These are phyloP conservation scores for Anas bahamensis DNA, from an alignment of 2,797 vertebrate genomes.

Conservation along the genomic window DNA sequence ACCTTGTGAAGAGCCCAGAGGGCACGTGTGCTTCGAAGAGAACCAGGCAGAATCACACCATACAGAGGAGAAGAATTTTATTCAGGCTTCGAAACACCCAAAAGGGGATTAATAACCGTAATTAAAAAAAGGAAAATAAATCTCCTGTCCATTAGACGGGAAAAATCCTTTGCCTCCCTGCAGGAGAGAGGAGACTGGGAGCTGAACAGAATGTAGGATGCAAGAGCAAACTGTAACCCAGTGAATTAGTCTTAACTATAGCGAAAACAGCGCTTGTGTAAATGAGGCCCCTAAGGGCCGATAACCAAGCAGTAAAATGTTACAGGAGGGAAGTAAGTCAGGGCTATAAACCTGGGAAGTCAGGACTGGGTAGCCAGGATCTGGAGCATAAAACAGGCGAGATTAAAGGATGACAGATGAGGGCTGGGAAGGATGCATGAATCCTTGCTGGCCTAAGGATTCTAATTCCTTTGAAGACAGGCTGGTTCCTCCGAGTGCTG, in stretches of 20 bases:
- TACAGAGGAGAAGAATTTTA: background rate
- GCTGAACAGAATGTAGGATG: background rate
- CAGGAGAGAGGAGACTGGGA: background rate
- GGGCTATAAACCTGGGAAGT: conserved; percentile 60
- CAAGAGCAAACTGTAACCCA: conserved; percentile 44
- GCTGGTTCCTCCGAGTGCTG: background rate
- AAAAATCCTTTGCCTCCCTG: background rate
- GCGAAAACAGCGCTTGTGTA: conserved; percentile 67
- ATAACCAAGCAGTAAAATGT: conserved; percentile 67
- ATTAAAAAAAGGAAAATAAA: background rate
- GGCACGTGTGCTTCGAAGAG: background rate
- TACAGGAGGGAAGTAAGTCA: conserved; percentile 67
- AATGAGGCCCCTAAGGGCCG: conserved; percentile 67
- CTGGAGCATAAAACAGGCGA: conserved; percentile 36
- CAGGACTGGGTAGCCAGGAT: conserved; percentile 44
- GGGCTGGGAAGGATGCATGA: conserved; percentile 11
- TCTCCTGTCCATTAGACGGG: background rate
- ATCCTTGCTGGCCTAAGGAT: background rate
- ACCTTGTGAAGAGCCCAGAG: background rate
- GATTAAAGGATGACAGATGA: conserved; percentile 51
- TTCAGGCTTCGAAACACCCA: background rate
- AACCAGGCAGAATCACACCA: background rate
- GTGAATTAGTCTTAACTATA: conserved; percentile 72
- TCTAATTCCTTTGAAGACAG: background rate
- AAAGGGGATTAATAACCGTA: background rate